These are phyloP conservation scores for Cephalotes varians DNA, from an alignment of 2,888 invertebrate genomes.

Conservation along the genomic window DNA sequence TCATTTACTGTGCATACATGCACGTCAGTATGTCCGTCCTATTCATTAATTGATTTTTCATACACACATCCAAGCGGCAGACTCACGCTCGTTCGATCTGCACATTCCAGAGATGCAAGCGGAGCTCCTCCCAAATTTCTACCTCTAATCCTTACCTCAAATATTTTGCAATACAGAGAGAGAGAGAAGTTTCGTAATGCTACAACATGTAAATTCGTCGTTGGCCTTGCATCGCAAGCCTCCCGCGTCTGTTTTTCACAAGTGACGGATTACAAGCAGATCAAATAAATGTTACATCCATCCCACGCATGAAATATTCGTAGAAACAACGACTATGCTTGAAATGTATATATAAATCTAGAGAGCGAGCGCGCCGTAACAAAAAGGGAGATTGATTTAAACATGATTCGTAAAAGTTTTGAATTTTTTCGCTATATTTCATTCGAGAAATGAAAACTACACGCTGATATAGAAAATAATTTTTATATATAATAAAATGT, in stretches of 20 bases:
- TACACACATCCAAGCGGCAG: conserved; percentile 79
- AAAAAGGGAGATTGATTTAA: conserved; percentile 7
- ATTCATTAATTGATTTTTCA: conserved; percentile 70
- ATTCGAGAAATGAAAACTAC: not conserved
- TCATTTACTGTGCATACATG: conserved; percentile 63
- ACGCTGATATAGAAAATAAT: not conserved
- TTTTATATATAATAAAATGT: not conserved
- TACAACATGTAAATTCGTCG: not conserved
- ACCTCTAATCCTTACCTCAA: not conserved
- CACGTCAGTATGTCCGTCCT: conserved; percentile 62
- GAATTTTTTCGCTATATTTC: not conserved
- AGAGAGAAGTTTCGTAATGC: not conserved
- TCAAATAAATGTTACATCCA: conserved; percentile 24
- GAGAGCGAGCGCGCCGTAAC: not conserved
- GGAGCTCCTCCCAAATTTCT: conserved; percentile 56
- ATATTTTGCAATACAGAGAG: not conserved
- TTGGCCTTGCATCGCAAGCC: not conserved
- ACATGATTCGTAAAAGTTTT: not conserved
- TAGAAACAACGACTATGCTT: not conserved
- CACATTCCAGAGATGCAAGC: conserved; percentile 65
- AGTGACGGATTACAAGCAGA: not conserved
- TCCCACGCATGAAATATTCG: not conserved
- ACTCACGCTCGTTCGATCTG: conserved; percentile 73
- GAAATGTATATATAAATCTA: conserved; percentile 4
- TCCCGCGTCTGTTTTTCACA: not conserved